Evolutionary conservation across 2,888 invertebrate genomes (phyloP), one percentile per base, ranked within the genome.

Genomic region (Candidula unifasciata): DNA sequence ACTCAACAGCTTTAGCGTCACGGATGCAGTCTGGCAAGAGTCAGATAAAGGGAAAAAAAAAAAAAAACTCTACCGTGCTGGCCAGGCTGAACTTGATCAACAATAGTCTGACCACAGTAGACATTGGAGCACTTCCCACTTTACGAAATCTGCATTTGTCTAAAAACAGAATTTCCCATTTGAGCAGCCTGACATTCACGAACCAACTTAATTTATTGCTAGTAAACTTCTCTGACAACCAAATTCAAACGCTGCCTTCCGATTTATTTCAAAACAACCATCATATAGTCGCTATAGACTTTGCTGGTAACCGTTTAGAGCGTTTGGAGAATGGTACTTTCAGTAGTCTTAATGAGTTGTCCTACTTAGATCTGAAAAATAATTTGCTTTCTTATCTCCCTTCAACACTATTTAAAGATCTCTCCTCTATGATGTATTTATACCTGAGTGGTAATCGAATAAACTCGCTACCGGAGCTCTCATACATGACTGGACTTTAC

Each of bases 191-290:
- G 5, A 80, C 82, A 5, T 84, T 86, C 44, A 24, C 66, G 3
- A 66, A 69, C 18, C 82, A 80, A 24, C 64, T 30, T 0, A 66
- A 27, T 27, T 33, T 86, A 27, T 27, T 27, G 13, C 33, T 57
- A 16, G 30, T 86, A 10, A 82, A 86, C 66, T 24, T 86, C 35
- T 84, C 84, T 21, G 6, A 44, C 30, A 86, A 86, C 80, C 44
- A 35, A 52, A 33, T 86, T 3, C 37, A n/a, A 33, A 30, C 57
- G 24, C 24, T 86, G 5, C 74, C 33, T 8, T 3, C 6, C 6
- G n/a, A 57, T n/a, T n/a, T 52, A 24, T 86, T 86, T 60, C 60
- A 35, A 24, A 54, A 76, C 35, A 73, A 82, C 44, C 16, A 30
- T 5, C 74, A 60, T 21, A 52, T 86, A 27, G 27, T 37, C n/a